Evolutionary conservation across 1,140 invertebrate species (phyloP), one percentile per base, ranked within the genome.

Genomic region (Lanistes nyassanus): DNA sequence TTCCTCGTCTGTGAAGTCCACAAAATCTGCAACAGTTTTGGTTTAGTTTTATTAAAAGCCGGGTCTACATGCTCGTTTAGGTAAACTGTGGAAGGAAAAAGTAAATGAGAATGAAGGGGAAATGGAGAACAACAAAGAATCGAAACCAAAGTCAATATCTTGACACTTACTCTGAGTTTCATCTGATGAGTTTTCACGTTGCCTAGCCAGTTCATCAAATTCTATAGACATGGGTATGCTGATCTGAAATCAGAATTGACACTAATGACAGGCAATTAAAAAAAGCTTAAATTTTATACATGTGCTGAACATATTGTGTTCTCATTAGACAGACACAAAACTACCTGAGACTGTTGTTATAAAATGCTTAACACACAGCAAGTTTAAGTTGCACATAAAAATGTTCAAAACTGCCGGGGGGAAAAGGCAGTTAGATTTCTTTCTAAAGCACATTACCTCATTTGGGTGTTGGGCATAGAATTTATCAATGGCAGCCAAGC

Each of bases 1-100:
- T 91, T 99, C 98, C 90, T 99, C 98, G 90, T 99, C 98, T n/a
- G 96, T 97, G 86, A 99, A 99, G 81, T 98, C 96, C 4, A 98
- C 95, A 79, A 98, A 75, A 81, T 88, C 88, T 88, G 79, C 71
- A 77, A 65, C 42, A 62, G 31, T 9, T n/a, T n/a, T n/a, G n/a
- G n/a, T n/a, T n/a, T 1, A 47, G 42, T 47, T 0, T 47, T 2
- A 47, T 47, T 67, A 3, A 42, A 3, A 37, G 23, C 23, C n/a
- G 11, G 9, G 56, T 65, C 11, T 23, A 36, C 2, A 60, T 60
- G 13, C 42, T 3, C n/a, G 23, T 60, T 3, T 7, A 11, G 13
- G 23, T n/a, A 60, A 60, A 60, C 9, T 60, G 4, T 58, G 23
- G 56, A 23, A 60, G 6, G 56, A 3, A 60, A 11, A 47, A 36